Percentiles rank a stretch among this genome's conserved stretches.
Evolutionary conservation across 2,113 vertebrate genomes (phyloP).

Genomic region (Glaucidium brasilianum): DNA sequence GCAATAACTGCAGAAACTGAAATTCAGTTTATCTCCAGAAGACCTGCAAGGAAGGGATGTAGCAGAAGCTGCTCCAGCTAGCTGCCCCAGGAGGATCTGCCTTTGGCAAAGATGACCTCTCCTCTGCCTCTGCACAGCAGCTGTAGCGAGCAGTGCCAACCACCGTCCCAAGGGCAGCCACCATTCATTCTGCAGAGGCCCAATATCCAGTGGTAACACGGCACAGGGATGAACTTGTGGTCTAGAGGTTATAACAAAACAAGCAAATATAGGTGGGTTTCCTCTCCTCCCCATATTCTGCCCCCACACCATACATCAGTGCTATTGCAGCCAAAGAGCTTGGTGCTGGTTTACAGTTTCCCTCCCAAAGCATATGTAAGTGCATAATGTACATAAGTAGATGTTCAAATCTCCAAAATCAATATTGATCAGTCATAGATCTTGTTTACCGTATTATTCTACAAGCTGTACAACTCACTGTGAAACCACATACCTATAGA

Average conservation of each 20-base stretch:
- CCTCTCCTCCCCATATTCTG: not conserved
- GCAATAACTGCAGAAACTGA: not conserved
- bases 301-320: too few species aligned
- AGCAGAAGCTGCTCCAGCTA: not conserved
- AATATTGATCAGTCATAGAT: not conserved
- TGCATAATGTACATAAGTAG: not conserved
- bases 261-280: not conserved
- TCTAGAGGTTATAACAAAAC: not conserved
- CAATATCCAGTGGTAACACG: not conserved
- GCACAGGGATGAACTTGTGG: not conserved
- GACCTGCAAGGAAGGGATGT: not conserved
- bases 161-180: not conserved
- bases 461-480: not conserved
- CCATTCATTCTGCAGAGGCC: not conserved
- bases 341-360: not conserved
- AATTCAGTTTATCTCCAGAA: not conserved
- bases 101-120: accelerated
- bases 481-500: not conserved
- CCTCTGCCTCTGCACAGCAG: not conserved
- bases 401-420: not conserved
- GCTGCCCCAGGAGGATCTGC: not conserved
- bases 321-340: not conserved
- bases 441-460: not conserved
- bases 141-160: not conserved
- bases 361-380: not conserved